Base-by-base conservation (phyloP, 2,888 invertebrate species). In the Aleiodes alternator region DNA sequence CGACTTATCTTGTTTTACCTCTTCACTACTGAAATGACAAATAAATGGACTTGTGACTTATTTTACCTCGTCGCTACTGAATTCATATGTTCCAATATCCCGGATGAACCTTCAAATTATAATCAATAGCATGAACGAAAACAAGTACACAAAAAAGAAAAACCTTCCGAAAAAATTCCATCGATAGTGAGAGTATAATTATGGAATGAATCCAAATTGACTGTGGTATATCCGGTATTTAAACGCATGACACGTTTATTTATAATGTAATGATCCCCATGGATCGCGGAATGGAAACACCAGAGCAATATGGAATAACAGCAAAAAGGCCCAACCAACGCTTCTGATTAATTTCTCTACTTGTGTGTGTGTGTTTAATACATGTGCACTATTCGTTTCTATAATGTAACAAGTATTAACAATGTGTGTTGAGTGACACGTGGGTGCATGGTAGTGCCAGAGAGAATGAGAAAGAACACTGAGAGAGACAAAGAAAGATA, bases 181-280 rank as follows among this genome's bases (percentile, higher is more conserved):
- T 55, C 55, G 23, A 55, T 55, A 55, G 4, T 31, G 23, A 31
- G 7, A 12, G 29, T 56, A 29, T 56, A 11, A 56, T 56, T 56
- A 56, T 29, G 56, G 29, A 23, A 56, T 56, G 16, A 56, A 56
- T 56, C 23, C 3, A 56, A 56, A 56, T 56, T 55, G 55, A 55
- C 14, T 55, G 16, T 11, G 57, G 12, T 7, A 12, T 57, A 57
- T 57, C 31, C 57, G 31, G 57, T 31, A 8, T 23, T 57, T 57
- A 57, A 31, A 57, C 11, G 29, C 57, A 31, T 57, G 31, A 57
- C 57, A 29, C 57, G 31, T 57, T 57, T 31, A 57, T 57, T 57
- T 31, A 57, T 57, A 57, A 57, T 57, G 23, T 23, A 11, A 23
- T 31, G 57, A 57, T 57, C 57, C 11, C 31, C 31, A 57, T 14